A percentile compares a stretch with the other conserved stretches of the same genome.
Conservation (phyloP, 2,113 vertebrate species). For the Grus americana region DNA sequence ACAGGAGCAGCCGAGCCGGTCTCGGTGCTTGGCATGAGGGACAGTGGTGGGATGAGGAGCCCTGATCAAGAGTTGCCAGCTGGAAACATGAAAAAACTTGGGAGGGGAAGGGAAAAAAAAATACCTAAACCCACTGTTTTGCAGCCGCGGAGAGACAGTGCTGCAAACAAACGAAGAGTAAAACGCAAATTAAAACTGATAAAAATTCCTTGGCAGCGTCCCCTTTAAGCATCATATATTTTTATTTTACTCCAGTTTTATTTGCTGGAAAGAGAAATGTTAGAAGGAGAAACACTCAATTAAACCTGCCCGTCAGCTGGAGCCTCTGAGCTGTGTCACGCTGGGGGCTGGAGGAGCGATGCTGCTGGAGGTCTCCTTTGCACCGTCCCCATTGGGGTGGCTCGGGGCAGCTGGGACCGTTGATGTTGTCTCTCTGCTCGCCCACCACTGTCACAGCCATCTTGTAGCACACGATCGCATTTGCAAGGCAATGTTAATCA, state of each 20-base stretch:
- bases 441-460: not conserved
- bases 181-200: conserved; percentile 27
- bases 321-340: accelerated
- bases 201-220: conserved; percentile 43
- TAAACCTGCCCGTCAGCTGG: not conserved
- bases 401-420: accelerated
- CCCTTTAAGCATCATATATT: conserved; percentile 60
- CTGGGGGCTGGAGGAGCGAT: not conserved
- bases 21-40: accelerated
- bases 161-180: not conserved
- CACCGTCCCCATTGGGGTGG: not conserved
- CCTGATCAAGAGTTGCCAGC: not conserved
- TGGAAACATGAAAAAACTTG: not conserved
- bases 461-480: accelerated
- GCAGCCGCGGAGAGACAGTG: not conserved
- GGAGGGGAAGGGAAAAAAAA: not conserved
- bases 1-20: accelerated
- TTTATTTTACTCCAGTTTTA: conserved; percentile 45
- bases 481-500: not conserved
- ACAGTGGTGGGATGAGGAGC: not conserved
- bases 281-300: conserved; percentile 56
- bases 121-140: not conserved
- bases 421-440: not conserved
- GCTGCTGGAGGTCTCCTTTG: not conserved
- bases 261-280: conserved; percentile 44